These are phyloP conservation scores for Ichneumon xanthorius DNA, from an alignment of 2,888 invertebrate species.

Conservation along the genomic window DNA sequence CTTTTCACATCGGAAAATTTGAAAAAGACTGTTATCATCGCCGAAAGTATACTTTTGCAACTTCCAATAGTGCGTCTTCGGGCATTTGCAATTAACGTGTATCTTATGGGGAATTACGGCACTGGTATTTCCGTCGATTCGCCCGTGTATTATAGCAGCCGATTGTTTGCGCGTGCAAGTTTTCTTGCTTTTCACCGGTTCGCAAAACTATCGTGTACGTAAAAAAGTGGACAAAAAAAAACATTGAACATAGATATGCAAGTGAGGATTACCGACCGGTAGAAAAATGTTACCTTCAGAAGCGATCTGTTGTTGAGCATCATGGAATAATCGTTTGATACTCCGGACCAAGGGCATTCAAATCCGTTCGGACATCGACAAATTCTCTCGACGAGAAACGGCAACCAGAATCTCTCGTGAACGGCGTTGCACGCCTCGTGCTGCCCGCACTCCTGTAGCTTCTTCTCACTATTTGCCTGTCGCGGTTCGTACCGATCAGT, in stretches of 20 bases:
- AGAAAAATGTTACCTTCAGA: constrained; percentile 86
- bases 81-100: constrained; percentile 86
- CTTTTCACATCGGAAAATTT: constrained; percentile 85
- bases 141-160: constrained; percentile 84
- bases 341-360: constrained; percentile 85
- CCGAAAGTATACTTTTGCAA: constrained; percentile 79
- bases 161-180: constrained; percentile 83
- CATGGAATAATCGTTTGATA: constrained; percentile 83
- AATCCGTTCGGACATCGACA: constrained; percentile 87
- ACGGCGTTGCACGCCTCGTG: constrained; percentile 86
- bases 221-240: constrained; percentile 39
- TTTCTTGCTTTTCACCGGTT: constrained; percentile 84
- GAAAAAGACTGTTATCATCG: constrained; percentile 76
- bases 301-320: constrained; percentile 87
- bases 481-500: constrained; percentile 11
- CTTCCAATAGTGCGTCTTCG: constrained; percentile 86
- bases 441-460: constrained; percentile 86
- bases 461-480: constrained; percentile 88
- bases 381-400: constrained; percentile 87
- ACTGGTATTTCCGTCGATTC: constrained; percentile 84
- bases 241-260: constrained; percentile 28
- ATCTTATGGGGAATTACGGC: constrained; percentile 84
- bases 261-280: constrained; percentile 19
- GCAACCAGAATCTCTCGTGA: constrained; percentile 87
- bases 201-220: constrained; percentile 86